phyloP scores from a whole-genome alignment of 2,113 vertebrate species.

The Holacanthus passer region DNA sequence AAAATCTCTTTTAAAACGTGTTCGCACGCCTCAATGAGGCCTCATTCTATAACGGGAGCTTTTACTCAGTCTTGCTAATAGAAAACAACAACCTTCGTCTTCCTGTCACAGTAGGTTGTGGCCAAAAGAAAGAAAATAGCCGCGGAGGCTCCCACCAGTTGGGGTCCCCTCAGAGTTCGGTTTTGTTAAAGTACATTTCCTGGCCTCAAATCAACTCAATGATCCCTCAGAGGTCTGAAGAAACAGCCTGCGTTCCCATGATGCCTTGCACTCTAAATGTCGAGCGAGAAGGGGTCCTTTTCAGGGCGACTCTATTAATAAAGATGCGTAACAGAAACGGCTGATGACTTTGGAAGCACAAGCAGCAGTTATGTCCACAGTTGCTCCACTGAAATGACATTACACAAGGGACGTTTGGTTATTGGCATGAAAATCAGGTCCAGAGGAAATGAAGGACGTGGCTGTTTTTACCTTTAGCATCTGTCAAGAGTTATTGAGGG shows the following conservation, averaged over 20 bases:
- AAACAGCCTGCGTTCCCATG: conserved; percentile 31
- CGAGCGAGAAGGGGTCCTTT: background rate
- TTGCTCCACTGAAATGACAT: conserved; percentile 21
- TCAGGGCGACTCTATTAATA: background rate
- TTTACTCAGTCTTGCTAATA: conserved; percentile 2
- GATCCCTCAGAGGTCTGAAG: conserved; percentile 26
- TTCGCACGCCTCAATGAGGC: background rate
- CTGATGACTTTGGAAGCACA: background rate
- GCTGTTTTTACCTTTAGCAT: background rate
- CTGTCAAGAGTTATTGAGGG: too few species aligned
- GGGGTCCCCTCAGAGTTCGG: conserved; percentile 24
- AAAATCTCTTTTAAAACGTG: background rate
- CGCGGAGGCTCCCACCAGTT: conserved; percentile 46
- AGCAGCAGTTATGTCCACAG: conserved; percentile 1
- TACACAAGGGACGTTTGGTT: background rate
- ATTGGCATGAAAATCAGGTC: background rate
- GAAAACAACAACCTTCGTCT: conserved; percentile 12
- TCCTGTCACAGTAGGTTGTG: background rate
- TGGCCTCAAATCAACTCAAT: conserved; percentile 46
- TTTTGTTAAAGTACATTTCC: conserved; percentile 50
- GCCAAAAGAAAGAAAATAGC: conserved; percentile 28
- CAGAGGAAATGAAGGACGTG: background rate
- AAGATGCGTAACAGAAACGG: background rate
- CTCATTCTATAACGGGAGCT: conserved; percentile 34
- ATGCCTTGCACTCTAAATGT: conserved; percentile 21